Base-by-base conservation (phyloP, 1,140 invertebrate species). In the Pseudoatta argentina region DNA sequence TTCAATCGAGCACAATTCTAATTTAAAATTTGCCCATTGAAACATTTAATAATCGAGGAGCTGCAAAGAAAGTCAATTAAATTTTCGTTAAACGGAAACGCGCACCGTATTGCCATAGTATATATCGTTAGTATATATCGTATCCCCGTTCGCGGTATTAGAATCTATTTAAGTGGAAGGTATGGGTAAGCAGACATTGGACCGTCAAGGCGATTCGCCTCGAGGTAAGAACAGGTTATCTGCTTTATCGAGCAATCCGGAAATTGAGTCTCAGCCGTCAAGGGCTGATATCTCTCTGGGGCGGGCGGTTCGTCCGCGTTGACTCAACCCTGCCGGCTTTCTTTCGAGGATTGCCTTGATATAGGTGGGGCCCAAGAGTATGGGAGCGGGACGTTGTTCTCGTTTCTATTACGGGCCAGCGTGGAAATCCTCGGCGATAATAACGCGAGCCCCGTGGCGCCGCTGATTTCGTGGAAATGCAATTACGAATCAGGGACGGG, bases 381-480 rank as follows among this genome's bases (percentile, higher is more conserved):
- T 30, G 21, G 30, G 48, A 6, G 30, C 10, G 30, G 48, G 67
- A 83, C 53, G 83, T 89, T 89, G 85, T 89, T 81, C 76, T 63
- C 53, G 59, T 73, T 79, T 59, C 85, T 87, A 89, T 89, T 89
- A 89, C 88, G 59, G 73, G 66, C 39, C 61, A 53, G 71, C 64
- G 85, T 57, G 59, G 78, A 87, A 90, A 87, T 90, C 88, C 78
- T 27, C 78, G 73, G 78, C 61, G 89, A 89, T 90, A 88, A 87
- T 88, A 90, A 90, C 85, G 69, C 59, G 78, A 73, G 55, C 77
- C 76, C 53, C 67, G 75, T 64, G 87, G 64, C 59, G 48, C 78
- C 77, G 69, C 73, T 85, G 86, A 90, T 90, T 90, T 83, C 86
- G 86, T 87, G 88, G 86, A 89, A 90, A 89, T 87, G 89, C 79